A percentile compares a stretch with the other conserved stretches of the same genome.
These are phyloP conservation scores for Stenichneumon culpator DNA, from an alignment of 2,888 invertebrate genomes.

Conservation along the genomic window DNA sequence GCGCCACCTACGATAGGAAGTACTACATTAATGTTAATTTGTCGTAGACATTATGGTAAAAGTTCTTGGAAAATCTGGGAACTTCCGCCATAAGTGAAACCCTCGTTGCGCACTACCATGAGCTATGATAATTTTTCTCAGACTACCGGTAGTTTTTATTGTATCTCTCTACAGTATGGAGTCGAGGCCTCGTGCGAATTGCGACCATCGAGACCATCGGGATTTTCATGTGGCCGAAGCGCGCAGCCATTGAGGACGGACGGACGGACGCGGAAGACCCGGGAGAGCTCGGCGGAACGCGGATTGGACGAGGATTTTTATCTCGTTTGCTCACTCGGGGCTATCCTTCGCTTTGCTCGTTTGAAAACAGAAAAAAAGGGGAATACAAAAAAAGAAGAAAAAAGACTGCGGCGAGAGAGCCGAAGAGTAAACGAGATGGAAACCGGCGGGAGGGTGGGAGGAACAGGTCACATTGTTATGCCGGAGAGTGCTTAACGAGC, in stretches of 20 bases:
- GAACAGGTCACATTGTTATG: conserved; percentile 61
- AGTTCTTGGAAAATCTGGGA: too few species aligned
- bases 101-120: too few species aligned
- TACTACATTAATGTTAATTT: too few species aligned
- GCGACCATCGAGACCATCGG: conserved; percentile 31
- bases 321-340: conserved; percentile 19
- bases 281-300: conserved; percentile 1
- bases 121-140: too few species aligned
- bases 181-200: neutral
- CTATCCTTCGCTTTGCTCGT: neutral
- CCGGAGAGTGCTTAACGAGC: conserved; percentile 61
- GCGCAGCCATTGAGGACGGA: conserved; percentile 25
- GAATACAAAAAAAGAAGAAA: conserved; percentile 2
- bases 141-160: too few species aligned
- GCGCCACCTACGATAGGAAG: too few species aligned
- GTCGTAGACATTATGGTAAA: too few species aligned
- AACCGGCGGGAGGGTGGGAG: conserved; percentile 14
- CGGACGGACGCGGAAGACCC: conserved; percentile 10
- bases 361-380: neutral
- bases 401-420: neutral
- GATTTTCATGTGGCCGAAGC: conserved; percentile 2
- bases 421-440: conserved; percentile 27
- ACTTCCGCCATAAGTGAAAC: too few species aligned
- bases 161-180: neutral
- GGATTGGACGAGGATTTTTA: conserved; percentile 39